Evolutionary conservation across 2,888 invertebrate species (phyloP).

Genomic region (Priocnemis perturbator): DNA sequence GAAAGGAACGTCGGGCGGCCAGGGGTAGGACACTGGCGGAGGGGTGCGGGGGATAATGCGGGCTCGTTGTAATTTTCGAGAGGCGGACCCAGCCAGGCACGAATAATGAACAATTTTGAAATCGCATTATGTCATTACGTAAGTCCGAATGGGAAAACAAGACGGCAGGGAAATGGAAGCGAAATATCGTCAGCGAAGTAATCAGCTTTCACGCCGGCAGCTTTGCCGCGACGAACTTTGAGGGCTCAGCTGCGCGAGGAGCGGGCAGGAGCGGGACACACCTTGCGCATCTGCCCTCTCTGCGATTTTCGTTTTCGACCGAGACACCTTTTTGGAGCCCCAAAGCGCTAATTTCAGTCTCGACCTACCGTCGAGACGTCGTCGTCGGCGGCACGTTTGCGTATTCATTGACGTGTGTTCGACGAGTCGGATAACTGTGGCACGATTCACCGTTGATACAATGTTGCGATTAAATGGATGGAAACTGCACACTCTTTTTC

Average conservation of each 20-base stretch:
- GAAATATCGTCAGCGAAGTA: conserved; percentile 44
- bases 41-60: conserved; percentile 19
- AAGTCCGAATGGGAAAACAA: conserved; percentile 42
- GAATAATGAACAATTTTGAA: conserved; percentile 46
- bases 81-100: conserved; percentile 12
- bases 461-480: no score
- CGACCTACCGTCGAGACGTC: background rate
- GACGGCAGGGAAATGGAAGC: conserved; percentile 38
- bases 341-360: no score
- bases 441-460: no score
- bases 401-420: no score
- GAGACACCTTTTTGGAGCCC: no score
- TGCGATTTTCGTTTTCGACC: background rate
- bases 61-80: conserved; percentile 33
- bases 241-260: conserved; percentile 13
- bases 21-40: no score
- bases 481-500: no score
- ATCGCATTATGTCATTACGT: conserved; percentile 39
- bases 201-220: conserved; percentile 44
- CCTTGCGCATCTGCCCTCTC: background rate
- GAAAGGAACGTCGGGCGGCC: no score
- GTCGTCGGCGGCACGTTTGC: no score
- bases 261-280: background rate
- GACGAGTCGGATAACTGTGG: no score
- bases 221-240: conserved; percentile 32